Percentiles rank a stretch among this genome's conserved stretches.
These are phyloP conservation scores for Apeltes quadracus DNA, from an alignment of 2,113 vertebrate species.

Conservation along the genomic window DNA sequence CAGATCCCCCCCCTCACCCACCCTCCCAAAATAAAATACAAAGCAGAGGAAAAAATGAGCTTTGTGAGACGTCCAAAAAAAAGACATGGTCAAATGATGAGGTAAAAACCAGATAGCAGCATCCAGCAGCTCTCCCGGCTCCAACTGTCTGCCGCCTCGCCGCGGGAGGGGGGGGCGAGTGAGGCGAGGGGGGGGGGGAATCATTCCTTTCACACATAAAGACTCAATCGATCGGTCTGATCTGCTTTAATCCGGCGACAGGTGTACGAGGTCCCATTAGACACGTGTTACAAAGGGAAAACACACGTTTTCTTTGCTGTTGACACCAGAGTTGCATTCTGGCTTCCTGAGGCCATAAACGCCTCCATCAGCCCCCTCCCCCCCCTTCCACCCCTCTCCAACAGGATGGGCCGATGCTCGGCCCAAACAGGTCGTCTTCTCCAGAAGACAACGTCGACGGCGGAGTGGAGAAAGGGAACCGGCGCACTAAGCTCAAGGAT, in stretches of 20 bases:
- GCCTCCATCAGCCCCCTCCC: background rate
- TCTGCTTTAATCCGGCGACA: constrained; percentile 12
- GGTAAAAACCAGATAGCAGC: constrained; percentile 40
- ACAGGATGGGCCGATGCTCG: too few relatives aligned
- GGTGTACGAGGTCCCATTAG: constrained; percentile 2
- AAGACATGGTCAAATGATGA: constrained; percentile 41
- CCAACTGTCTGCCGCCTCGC: constrained; percentile 37
- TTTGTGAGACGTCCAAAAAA: constrained; percentile 29
- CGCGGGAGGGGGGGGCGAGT: constrained; percentile 24
- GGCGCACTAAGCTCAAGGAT: constrained; percentile 61
- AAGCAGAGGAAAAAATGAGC: background rate
- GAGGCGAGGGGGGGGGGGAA: background rate
- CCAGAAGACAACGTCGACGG: constrained; percentile 72
- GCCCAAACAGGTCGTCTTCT: constrained; percentile 70
- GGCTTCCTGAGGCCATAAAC: background rate
- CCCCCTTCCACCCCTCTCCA: too few relatives aligned
- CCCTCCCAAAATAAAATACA: background rate
- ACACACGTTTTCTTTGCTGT: background rate
- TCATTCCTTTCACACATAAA: constrained; percentile 38
- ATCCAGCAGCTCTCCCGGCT: constrained; percentile 38
- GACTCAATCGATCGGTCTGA: constrained; percentile 24
- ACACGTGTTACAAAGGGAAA: background rate
- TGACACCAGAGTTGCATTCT: constrained; percentile 1
- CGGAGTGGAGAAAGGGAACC: constrained; percentile 51
- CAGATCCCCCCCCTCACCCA: constrained; percentile 18